phyloP scores from a whole-genome alignment of 1,140 invertebrate species.

The Phocides pigmalion region DNA sequence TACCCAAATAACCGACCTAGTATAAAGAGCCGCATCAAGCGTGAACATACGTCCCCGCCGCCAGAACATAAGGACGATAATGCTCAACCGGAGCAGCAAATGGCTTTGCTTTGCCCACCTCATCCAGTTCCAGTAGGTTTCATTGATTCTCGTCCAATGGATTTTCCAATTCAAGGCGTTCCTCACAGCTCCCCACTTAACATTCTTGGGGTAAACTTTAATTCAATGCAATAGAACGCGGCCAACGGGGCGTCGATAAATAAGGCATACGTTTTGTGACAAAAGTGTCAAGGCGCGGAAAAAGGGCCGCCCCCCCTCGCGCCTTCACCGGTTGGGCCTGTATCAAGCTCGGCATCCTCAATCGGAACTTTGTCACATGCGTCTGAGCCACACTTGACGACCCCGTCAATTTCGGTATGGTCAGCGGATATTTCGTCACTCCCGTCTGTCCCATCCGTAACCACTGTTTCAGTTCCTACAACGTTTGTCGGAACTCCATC shows the following conservation, averaged over 20 bases:
- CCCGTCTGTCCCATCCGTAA: not conserved
- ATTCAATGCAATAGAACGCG: constrained; percentile 86
- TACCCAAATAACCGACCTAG: constrained; percentile 91
- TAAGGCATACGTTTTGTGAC: constrained; percentile 67
- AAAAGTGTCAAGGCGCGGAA: constrained; percentile 56
- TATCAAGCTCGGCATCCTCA: not conserved
- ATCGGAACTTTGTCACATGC: not conserved
- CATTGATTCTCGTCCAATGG: constrained; percentile 85
- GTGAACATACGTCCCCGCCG: constrained; percentile 85
- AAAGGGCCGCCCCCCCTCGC: constrained; percentile 19
- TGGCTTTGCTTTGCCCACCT: constrained; percentile 70
- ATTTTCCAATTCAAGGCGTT: constrained; percentile 82
- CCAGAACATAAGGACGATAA: constrained; percentile 75
- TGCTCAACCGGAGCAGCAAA: constrained; percentile 69
- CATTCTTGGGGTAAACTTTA: constrained; percentile 89
- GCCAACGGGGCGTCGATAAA: constrained; percentile 65
- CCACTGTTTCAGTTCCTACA: not conserved
- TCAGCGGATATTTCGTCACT: constrained; percentile 8
- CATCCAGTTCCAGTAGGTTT: constrained; percentile 83
- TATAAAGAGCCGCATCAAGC: constrained; percentile 88
- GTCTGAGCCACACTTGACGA: too few species aligned
- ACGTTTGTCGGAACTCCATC: not conserved
- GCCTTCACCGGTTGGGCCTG: not conserved
- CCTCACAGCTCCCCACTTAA: constrained; percentile 85
- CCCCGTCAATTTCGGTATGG: not conserved